These are phyloP conservation scores for Paramormyrops hopkinsi DNA, from an alignment of 2,797 vertebrate genomes.

Conservation along the genomic window DNA sequence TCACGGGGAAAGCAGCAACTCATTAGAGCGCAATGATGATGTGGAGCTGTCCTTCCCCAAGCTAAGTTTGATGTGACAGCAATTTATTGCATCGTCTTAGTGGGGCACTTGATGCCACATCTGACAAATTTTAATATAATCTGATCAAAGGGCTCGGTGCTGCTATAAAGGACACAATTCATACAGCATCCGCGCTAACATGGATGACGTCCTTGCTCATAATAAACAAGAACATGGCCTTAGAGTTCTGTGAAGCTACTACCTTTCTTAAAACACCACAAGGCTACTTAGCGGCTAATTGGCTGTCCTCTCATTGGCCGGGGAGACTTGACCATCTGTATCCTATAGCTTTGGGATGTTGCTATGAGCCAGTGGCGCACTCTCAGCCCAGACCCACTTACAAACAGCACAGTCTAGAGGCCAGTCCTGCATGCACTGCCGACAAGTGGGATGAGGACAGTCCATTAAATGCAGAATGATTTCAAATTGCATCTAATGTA, in stretches of 20 bases:
- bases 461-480: slow-evolving; percentile 6
- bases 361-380: neutral
- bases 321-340: neutral
- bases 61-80: neutral
- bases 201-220: neutral
- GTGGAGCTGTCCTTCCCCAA: neutral
- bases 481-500: slow-evolving; percentile 9
- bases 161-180: neutral
- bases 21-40: neutral
- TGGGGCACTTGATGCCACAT: neutral
- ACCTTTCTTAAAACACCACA: neutral
- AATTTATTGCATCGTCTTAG: neutral
- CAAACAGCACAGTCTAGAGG: neutral
- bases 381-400: neutral
- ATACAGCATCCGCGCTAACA: neutral
- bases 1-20: neutral
- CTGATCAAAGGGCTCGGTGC: neutral
- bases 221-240: neutral
- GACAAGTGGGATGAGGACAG: neutral
- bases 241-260: neutral
- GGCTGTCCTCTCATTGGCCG: neutral
- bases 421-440: neutral
- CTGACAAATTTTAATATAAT: neutral
- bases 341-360: neutral
- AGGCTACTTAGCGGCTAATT: neutral